Conservation (phyloP, 2,113 vertebrate species). For the Gallinago undulata region DNA sequence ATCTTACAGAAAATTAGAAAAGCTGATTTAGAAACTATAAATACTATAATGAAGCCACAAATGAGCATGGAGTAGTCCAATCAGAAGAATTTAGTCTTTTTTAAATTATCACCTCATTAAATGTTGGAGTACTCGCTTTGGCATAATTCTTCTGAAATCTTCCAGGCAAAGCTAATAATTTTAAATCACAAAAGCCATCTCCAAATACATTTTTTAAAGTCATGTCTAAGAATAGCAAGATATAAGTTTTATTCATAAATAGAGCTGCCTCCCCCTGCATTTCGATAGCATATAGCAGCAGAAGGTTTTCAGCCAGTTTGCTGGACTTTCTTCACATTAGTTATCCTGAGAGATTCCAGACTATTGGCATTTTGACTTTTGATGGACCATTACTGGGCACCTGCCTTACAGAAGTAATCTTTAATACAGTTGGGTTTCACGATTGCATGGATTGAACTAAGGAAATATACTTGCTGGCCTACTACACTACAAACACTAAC, state of each 20-base stretch:
- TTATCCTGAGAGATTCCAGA: background rate
- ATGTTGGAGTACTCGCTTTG: background rate
- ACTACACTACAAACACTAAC: background rate
- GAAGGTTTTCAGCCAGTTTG: background rate
- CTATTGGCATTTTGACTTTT: background rate
- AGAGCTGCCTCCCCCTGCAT: background rate
- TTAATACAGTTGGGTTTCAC: background rate
- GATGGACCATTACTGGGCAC: background rate
- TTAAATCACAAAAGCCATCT: background rate
- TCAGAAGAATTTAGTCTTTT: background rate
- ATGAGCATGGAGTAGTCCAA: background rate
- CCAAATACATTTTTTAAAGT: background rate
- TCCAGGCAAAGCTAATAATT: background rate
- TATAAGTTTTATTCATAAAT: background rate
- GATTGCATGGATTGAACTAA: background rate
- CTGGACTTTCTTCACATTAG: background rate
- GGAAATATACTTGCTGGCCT: background rate
- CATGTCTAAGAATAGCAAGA: background rate
- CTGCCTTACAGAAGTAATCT: background rate
- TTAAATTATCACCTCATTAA: constrained; percentile 36
- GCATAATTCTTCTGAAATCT: background rate
- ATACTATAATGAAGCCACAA: constrained; percentile 22
- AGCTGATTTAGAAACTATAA: constrained; percentile 6
- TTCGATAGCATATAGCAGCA: background rate
- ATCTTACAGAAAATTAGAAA: background rate